A percentile compares a stretch with the other conserved stretches of the same genome.
Evolutionary conservation across 2,888 invertebrate genomes (phyloP).

Genomic region (Dasypolia templi): DNA sequence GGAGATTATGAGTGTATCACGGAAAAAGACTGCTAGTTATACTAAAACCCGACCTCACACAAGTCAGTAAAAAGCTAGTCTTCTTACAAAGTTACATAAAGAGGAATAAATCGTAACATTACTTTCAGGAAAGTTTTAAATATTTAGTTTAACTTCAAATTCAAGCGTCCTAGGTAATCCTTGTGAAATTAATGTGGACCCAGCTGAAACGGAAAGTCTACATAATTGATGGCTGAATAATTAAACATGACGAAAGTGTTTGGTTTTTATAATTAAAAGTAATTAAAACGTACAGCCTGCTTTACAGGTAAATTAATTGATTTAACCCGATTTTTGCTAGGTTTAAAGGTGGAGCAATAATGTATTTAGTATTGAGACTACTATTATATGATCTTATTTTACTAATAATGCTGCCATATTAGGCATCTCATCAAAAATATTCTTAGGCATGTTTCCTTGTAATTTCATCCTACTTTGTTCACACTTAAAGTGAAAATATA

Average conservation of each 20-base stretch:
- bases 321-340: background rate
- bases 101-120: slow-evolving; percentile 22
- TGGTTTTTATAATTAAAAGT: slow-evolving; percentile 40
- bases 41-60: background rate
- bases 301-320: slow-evolving; percentile 11
- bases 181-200: slow-evolving; percentile 45
- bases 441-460: background rate
- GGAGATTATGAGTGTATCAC: background rate
- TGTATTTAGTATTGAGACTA: background rate
- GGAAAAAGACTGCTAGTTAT: background rate
- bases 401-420: background rate
- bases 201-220: slow-evolving; percentile 50
- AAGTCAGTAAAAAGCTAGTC: background rate
- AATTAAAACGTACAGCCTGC: slow-evolving; percentile 28
- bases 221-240: slow-evolving; percentile 37
- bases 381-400: background rate
- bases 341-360: background rate
- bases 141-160: slow-evolving; percentile 46
- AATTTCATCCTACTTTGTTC: background rate
- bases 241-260: slow-evolving; percentile 40
- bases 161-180: slow-evolving; percentile 45
- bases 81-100: slow-evolving; percentile 21
- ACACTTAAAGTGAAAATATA: background rate
- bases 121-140: slow-evolving; percentile 37
- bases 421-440: background rate